Conservation (phyloP, 2,797 vertebrate genomes). For the Lutjanus campechanus region DNA sequence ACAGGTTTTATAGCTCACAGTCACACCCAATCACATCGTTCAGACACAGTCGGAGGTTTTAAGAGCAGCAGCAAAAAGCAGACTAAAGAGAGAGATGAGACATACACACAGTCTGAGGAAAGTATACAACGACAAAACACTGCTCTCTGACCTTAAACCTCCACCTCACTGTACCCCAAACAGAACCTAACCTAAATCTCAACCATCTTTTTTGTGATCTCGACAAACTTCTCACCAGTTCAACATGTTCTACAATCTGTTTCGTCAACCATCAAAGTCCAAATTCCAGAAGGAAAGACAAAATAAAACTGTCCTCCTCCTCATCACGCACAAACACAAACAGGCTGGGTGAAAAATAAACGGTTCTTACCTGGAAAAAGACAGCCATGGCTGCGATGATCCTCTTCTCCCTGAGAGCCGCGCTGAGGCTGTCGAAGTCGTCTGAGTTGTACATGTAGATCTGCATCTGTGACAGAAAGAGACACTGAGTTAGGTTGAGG, state of each 20-base stretch:
- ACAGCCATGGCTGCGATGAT: slow-evolving; percentile 93
- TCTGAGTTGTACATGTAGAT: slow-evolving; percentile 99
- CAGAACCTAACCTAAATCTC: neutral
- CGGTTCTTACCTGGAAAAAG: slow-evolving; percentile 94
- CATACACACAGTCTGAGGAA: neutral
- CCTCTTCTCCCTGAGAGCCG: slow-evolving; percentile 93
- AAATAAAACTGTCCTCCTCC: neutral
- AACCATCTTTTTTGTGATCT: neutral
- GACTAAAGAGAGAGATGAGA: neutral
- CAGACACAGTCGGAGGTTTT: neutral
- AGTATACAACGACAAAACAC: neutral
- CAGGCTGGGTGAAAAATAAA: neutral
- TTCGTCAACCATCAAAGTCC: neutral
- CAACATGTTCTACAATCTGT: neutral
- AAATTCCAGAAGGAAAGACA: neutral
- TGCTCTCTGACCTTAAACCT: neutral
- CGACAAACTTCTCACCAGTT: neutral
- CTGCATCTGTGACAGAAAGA: slow-evolving; percentile 91
- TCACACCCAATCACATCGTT: neutral
- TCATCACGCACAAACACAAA: neutral
- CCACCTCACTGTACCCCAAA: neutral
- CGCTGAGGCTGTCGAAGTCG: slow-evolving; percentile 95
- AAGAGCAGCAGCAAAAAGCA: neutral
- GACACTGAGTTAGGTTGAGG: neutral
- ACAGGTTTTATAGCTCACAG: slow-evolving; percentile 4